phyloP scores from a whole-genome alignment of 1,140 invertebrate genomes.

The Cherax destructor region DNA sequence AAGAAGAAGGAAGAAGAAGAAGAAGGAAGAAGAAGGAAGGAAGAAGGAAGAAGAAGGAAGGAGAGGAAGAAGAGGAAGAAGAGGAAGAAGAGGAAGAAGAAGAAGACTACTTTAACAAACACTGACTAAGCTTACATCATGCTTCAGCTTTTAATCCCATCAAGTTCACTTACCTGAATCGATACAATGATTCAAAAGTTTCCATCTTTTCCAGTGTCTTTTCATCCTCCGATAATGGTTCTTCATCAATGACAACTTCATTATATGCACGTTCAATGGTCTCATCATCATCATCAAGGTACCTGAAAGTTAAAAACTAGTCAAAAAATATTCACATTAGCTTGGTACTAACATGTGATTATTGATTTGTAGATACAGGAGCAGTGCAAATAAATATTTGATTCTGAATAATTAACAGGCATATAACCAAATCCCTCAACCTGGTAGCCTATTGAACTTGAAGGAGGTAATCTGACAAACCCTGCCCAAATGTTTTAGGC shows the following conservation, averaged over 20 bases:
- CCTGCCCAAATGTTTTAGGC: too few species aligned
- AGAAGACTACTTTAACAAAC: too few species aligned
- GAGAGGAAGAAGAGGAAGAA: neutral
- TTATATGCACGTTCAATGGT: conserved; percentile 82
- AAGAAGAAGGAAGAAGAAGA: neutral
- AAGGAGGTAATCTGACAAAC: too few species aligned
- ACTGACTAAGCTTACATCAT: too few species aligned
- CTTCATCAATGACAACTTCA: conserved; percentile 82
- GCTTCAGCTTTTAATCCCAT: neutral
- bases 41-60: neutral
- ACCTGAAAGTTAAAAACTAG: conserved; percentile 74
- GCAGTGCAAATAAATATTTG: too few species aligned
- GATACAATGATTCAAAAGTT: conserved; percentile 95
- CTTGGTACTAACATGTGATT: too few species aligned
- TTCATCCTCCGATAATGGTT: conserved; percentile 87
- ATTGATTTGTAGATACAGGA: too few species aligned
- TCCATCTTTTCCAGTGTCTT: conserved; percentile 86
- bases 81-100: neutral
- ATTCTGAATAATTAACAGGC: too few species aligned
- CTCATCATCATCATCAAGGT: conserved; percentile 80
- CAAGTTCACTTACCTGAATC: conserved; percentile 84
- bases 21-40: neutral
- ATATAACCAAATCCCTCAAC: too few species aligned
- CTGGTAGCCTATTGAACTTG: too few species aligned
- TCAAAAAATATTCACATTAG: too few species aligned